Evolutionary conservation across 2,113 vertebrate genomes (phyloP), one percentile per base, ranked within the genome.

Genomic region (Manacus vitellinus): DNA sequence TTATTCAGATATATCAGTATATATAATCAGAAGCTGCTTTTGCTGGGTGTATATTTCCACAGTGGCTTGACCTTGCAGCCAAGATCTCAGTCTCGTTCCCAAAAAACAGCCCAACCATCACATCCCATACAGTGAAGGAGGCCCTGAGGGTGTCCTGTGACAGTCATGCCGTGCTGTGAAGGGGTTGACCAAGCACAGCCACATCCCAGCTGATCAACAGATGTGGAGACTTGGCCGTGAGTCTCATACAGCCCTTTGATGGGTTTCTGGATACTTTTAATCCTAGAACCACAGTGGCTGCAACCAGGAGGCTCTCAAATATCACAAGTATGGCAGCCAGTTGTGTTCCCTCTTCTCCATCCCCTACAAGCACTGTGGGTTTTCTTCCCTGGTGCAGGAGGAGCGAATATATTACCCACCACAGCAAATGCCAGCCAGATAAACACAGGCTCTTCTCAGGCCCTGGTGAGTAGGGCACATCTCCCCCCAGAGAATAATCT

Each of bases 401-500:
- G 39, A 87, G 8, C 41, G 62, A 73, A 89, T 56, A 3, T 3
- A 55, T 85, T 54, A 55, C 22, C 43, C 73, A 78, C 33, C 44
- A 25, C 2, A 8, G 66, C 81, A 96, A 96, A 95, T 54, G 63
- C 54, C 93, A 91, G 77, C 11, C 59, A 91, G 90, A 85, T 68
- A 96, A 91, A 94, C 84, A 89, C 17, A 35, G 51, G 49, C 4
- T 4, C 62, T 92, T 52, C 62, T 51, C 78, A 46, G 85, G 82
- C 55, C 78, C 85, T 58, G 77, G 49, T 71, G 87, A 88, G 74
- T 10, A 46, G 87, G 94, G 67, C 93, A 96, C 92, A 76, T 79
- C 52, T 78, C 74, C 85, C 81, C 73, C 58, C 63, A 59, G 94
- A 94, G 94, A 83, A 94, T 91, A 88, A 96, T 85, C 94, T 73